These are phyloP conservation scores for Isaurus tuberculatus DNA, from an alignment of 92 coral and sea anemone species.

Conservation along the genomic window DNA sequence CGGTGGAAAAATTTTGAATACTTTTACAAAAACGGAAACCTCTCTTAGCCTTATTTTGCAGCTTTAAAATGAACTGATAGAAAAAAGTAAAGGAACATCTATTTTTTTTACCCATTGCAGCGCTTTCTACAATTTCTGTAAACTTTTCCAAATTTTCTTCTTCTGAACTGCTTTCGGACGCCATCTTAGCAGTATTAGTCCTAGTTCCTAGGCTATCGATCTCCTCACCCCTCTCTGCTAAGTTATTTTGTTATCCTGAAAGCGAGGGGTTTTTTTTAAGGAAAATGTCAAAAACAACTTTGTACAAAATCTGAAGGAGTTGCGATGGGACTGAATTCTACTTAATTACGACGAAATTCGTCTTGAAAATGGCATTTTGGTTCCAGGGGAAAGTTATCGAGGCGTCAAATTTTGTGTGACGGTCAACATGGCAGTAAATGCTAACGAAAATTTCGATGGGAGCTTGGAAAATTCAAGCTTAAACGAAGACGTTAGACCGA, in stretches of 20 bases:
- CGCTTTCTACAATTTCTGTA: constrained; percentile 75
- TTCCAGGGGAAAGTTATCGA: neutral
- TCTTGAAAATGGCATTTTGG: neutral
- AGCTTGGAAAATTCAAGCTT: constrained; percentile 10
- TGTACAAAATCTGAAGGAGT: too few relatives aligned
- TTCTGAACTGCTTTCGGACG: constrained; percentile 69
- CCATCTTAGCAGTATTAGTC: constrained; percentile 68
- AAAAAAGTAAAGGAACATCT: too few relatives aligned
- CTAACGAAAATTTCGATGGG: constrained; percentile 23
- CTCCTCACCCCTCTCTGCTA: neutral
- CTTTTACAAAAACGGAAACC: too few relatives aligned
- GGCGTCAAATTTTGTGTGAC: neutral
- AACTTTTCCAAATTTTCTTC: constrained; percentile 73
- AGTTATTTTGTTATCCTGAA: constrained; percentile 10
- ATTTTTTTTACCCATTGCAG: constrained; percentile 58
- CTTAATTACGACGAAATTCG: neutral
- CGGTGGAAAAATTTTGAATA: too few relatives aligned
- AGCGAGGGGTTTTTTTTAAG: constrained; percentile 17
- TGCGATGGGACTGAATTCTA: neutral
- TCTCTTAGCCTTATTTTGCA: too few relatives aligned
- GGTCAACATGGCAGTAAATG: neutral
- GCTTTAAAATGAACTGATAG: too few relatives aligned
- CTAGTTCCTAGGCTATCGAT: neutral
- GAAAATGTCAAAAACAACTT: constrained; percentile 39
- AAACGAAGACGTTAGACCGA: constrained; percentile 8